These are phyloP conservation scores for Aphelenchoides fujianensis DNA, from an alignment of 1,140 invertebrate genomes.

Conservation along the genomic window DNA sequence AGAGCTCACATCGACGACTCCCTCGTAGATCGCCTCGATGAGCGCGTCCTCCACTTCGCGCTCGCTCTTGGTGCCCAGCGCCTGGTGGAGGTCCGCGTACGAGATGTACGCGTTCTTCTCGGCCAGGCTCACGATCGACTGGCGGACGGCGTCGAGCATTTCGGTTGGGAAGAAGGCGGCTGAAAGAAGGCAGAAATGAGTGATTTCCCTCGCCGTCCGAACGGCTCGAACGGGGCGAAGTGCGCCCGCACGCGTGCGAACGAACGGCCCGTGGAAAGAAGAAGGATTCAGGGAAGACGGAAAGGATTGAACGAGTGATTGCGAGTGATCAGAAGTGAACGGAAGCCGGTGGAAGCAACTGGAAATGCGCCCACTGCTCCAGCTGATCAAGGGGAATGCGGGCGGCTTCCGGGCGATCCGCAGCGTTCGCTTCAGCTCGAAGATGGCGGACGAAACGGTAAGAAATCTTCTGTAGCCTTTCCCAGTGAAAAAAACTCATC, in stretches of 20 bases:
- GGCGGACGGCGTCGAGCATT: slow-evolving; percentile 14
- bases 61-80: slow-evolving; percentile 24
- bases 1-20: slow-evolving; percentile 21
- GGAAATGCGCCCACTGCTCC: no score
- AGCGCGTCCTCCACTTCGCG: slow-evolving; percentile 26
- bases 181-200: slow-evolving; percentile 16
- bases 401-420: no score
- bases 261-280: background rate
- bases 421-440: no score
- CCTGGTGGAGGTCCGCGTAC: slow-evolving; percentile 23
- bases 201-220: slow-evolving; percentile 10
- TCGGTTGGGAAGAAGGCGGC: slow-evolving; percentile 6
- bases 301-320: no score
- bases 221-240: background rate
- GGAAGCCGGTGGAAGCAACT: no score
- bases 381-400: no score
- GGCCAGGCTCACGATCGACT: slow-evolving; percentile 18
- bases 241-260: background rate
- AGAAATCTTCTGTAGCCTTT: no score
- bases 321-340: no score
- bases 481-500: no score
- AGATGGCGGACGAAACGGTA: no score
- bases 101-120: slow-evolving; percentile 1
- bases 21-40: slow-evolving; percentile 34
- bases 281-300: no score